Evolutionary conservation across 2,888 invertebrate genomes (phyloP), one percentile per base, ranked within the genome.

Genomic region (Drosophila greeni): DNA sequence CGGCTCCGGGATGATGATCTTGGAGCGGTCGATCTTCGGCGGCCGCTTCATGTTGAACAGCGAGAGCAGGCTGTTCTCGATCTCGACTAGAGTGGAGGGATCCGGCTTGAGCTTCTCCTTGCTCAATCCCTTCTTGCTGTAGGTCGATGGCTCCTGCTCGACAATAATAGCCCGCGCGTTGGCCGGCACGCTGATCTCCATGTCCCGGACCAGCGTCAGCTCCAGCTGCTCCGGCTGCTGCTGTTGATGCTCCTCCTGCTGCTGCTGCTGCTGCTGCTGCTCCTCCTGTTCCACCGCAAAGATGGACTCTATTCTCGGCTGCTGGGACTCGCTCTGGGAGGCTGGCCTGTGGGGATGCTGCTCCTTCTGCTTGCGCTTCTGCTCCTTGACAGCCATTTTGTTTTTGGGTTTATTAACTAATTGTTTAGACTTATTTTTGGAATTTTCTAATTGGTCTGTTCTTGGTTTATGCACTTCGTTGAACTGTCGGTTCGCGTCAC

Each of bases 1-100:
- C 79, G 94, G 94, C 84, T 93, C 92, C 67, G 97, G 97, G 86
- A 97, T 89, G 33, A 89, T 74, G 68, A 89, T 87, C 85, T 89
- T 89, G 45, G 88, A 86, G 71, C 88, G 86, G 85, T 89, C 89
- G 66, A 89, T 88, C 84, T 88, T 89, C 64, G 89, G 89, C 66
- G 88, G 86, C 80, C 87, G 85, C 79, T 88, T 87, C 85, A 89
- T 87, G 69, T 88, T 88, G 82, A 89, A 88, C 73, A 89, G 78
- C 70, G 88, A 86, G 43, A 89, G 78, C 33, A 89, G 83, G 80
- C 88, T 88, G 72, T 87, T 87, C 78, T 89, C 89, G 77, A 89
- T 88, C 86, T 89, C 85, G 88, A 88, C 88, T 88, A 88, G 88
- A 86, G 87, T 87, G 84, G 88, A 86, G 69, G 87, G 89, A 86